Evolutionary conservation across 2,888 invertebrate species (phyloP).

Genomic region (Saturnia japonica): DNA sequence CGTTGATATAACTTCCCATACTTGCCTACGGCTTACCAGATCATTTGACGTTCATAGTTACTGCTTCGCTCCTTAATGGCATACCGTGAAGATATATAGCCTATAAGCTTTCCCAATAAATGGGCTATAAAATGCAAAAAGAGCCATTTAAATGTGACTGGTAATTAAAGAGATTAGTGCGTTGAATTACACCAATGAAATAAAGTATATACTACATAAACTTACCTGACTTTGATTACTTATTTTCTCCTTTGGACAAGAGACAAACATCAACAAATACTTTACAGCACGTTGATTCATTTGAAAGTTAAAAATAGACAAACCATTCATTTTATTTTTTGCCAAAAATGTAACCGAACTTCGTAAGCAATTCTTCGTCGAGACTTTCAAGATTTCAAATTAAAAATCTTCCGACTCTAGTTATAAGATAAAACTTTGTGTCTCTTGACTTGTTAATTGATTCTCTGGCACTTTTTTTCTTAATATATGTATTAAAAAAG

Average conservation of each 20-base stretch:
- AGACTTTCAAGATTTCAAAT: not conserved
- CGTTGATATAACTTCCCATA: no score
- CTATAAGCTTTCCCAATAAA: no score
- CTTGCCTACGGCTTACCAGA: no score
- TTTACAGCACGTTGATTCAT: not conserved
- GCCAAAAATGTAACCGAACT: not conserved
- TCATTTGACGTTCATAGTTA: no score
- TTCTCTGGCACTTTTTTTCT: not conserved
- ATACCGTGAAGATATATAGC: no score
- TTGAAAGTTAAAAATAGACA: not conserved
- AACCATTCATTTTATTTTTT: not conserved
- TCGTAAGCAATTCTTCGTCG: not conserved
- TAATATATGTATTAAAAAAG: not conserved
- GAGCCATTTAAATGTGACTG: no score
- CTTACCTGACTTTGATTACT: not conserved
- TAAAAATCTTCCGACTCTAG: not conserved
- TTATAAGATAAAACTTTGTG: not conserved
- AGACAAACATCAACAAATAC: not conserved
- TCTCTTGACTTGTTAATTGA: not conserved
- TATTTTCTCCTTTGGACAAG: not conserved
- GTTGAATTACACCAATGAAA: no score
- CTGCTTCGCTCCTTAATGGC: no score
- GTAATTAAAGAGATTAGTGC: no score
- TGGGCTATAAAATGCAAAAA: no score
- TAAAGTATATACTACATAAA: no score